Conservation (phyloP, 2,113 vertebrate genomes). For the Clinocottus analis region DNA sequence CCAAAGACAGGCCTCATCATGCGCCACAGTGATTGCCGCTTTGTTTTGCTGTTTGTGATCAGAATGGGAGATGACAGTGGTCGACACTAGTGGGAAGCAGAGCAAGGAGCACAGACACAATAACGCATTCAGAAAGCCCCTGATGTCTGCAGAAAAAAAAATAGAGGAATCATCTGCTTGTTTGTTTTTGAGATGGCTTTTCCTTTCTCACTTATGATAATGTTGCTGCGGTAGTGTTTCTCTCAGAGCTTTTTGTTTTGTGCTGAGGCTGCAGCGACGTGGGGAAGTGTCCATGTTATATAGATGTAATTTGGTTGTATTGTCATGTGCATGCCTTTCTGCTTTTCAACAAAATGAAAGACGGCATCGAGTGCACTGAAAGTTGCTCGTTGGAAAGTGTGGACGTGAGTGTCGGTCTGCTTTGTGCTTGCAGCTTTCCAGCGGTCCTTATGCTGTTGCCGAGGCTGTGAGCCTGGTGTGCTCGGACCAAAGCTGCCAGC, state of each 20-base stretch:
- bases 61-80: constrained; percentile 72
- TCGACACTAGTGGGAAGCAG: constrained; percentile 55
- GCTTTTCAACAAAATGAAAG: constrained; percentile 25
- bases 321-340: constrained; percentile 20
- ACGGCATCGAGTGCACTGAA: not conserved
- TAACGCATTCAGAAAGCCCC: constrained; percentile 67
- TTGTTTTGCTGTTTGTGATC: constrained; percentile 77
- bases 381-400: constrained; percentile 9
- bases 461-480: not conserved
- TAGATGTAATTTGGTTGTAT: constrained; percentile 28
- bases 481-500: constrained; percentile 21
- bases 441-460: not conserved
- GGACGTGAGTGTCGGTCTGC: not conserved
- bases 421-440: not conserved
- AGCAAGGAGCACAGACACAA: constrained; percentile 50
- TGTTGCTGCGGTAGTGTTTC: constrained; percentile 49
- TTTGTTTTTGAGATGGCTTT: constrained; percentile 62
- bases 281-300: not conserved
- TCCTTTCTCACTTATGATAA: constrained; percentile 63
- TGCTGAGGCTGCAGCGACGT: constrained; percentile 42
- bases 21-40: constrained; percentile 69
- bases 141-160: constrained; percentile 45
- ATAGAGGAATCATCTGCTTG: constrained; percentile 57
- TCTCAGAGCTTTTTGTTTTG: constrained; percentile 52
- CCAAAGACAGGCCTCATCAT: constrained; percentile 74